Percentiles rank a stretch among this genome's conserved stretches.
phyloP scores from a whole-genome alignment of 2,797 vertebrate genomes.

The Denticeps clupeoides region DNA sequence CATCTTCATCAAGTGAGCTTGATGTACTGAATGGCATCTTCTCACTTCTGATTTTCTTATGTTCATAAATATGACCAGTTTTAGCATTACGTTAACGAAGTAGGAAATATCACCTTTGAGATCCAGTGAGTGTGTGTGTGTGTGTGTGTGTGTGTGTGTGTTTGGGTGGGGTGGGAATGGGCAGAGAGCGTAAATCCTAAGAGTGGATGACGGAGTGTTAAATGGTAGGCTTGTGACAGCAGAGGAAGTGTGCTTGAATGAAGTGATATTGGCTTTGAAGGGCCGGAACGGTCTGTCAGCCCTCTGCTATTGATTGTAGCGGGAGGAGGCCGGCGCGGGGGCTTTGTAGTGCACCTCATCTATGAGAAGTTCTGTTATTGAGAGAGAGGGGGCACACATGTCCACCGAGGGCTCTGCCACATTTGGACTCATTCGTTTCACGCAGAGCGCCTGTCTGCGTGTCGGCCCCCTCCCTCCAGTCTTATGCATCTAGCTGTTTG shows the following conservation, averaged over 20 bases:
- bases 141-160: constrained; percentile 5
- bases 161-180: neutral
- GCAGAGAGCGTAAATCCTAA: neutral
- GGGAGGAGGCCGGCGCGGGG: constrained; percentile 12
- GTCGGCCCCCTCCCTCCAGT: constrained; percentile 13
- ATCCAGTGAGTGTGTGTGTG: too few species aligned
- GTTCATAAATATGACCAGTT: too few species aligned
- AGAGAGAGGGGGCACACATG: too few species aligned
- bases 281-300: constrained; percentile 15
- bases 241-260: constrained; percentile 17
- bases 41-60: too few species aligned
- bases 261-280: constrained; percentile 29
- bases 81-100: too few species aligned
- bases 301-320: constrained; percentile 39
- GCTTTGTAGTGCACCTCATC: too few species aligned
- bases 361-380: too few species aligned
- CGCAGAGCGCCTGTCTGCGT: neutral
- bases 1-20: too few species aligned
- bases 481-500: neutral
- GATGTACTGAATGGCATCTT: too few species aligned
- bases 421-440: too few species aligned
- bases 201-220: constrained; percentile 19
- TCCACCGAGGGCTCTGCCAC: too few species aligned
- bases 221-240: constrained; percentile 20
- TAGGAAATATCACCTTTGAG: too few species aligned